Evolutionary conservation across 2,888 invertebrate genomes (phyloP), one percentile per base, ranked within the genome.

Genomic region (Phanerotoma sp.): DNA sequence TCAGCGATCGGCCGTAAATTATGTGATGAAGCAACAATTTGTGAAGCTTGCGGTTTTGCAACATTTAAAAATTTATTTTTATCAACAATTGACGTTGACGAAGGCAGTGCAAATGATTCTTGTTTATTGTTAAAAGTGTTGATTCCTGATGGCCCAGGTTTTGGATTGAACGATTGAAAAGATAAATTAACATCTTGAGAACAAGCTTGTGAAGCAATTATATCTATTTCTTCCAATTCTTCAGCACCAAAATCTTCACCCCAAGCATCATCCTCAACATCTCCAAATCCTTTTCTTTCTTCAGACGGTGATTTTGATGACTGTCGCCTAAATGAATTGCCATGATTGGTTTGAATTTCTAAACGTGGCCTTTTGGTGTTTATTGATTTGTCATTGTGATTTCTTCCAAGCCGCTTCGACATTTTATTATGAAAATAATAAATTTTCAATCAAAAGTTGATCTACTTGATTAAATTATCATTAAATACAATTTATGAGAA

Each of bases 191-290:
- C 57, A 45, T 61, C 63, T 60, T 66, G 58, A n/a, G 66, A 62
- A 30, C 56, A 62, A 30, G 68, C 72, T 63, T 75, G 75, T 20
- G 74, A 68, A 6, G 67, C 72, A 18, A 75, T 62, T n/a, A 68
- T 53, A 51, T 75, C 75, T 60, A 75, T 66, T 56, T 73, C 69
- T 54, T 70, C 67, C 22, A 75, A 66, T 10, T 68, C 73, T 13
- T 65, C 69, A 5, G 73, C 73, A 3, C 60, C 65, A 48, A 73
- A 73, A 60, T 75, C 75, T 45, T 72, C 73, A 3, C 72, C 75
- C 74, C 74, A 74, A 1, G 66, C 10, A 56, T 74, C 74, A 47
- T 70, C 66, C n/a, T n/a, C n/a, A n/a, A n/a, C n/a, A n/a, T n/a
- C n/a, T n/a, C n/a, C n/a, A n/a, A n/a, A 20, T 48, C 49, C 10